Evolutionary conservation across 2,888 invertebrate species (phyloP).

Genomic region (Lasius fuliginosus): DNA sequence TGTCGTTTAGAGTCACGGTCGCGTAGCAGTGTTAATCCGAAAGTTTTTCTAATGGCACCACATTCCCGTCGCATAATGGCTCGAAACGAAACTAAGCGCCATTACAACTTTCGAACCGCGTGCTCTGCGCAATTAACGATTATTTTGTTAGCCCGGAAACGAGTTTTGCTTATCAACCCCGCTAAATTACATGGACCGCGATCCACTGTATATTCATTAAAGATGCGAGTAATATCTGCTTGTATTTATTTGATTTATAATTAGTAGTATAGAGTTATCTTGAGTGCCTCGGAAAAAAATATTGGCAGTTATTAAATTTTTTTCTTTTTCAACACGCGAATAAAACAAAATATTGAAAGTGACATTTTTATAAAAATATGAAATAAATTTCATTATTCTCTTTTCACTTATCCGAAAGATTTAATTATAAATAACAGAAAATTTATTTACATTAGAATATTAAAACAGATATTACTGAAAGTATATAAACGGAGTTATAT

Average conservation of each 20-base stretch:
- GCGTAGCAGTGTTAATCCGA: conserved; percentile 27
- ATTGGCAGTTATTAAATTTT: background rate
- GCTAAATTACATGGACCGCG: conserved; percentile 1
- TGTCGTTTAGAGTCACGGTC: conserved; percentile 27
- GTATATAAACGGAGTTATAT: background rate
- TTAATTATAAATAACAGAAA: background rate
- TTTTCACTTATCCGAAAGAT: background rate
- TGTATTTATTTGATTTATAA: background rate
- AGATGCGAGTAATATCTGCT: background rate
- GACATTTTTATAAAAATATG: background rate
- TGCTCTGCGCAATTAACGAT: conserved; percentile 41
- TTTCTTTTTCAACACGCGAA: background rate
- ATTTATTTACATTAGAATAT: background rate
- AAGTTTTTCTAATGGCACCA: conserved; percentile 49
- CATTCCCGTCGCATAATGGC: conserved; percentile 29
- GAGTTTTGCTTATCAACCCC: conserved; percentile 46
- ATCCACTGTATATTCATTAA: conserved; percentile 8
- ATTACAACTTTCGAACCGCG: conserved; percentile 40
- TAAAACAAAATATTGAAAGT: background rate
- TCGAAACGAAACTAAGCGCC: conserved; percentile 25
- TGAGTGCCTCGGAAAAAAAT: background rate
- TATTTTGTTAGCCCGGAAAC: conserved; percentile 43
- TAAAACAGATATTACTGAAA: background rate
- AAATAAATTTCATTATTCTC: background rate
- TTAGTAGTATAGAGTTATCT: conserved; percentile 8